A percentile compares a stretch with the other conserved stretches of the same genome.
These are phyloP conservation scores for Gymnobelideus leadbeateri DNA, from an alignment of 2,113 vertebrate genomes.

Conservation along the genomic window DNA sequence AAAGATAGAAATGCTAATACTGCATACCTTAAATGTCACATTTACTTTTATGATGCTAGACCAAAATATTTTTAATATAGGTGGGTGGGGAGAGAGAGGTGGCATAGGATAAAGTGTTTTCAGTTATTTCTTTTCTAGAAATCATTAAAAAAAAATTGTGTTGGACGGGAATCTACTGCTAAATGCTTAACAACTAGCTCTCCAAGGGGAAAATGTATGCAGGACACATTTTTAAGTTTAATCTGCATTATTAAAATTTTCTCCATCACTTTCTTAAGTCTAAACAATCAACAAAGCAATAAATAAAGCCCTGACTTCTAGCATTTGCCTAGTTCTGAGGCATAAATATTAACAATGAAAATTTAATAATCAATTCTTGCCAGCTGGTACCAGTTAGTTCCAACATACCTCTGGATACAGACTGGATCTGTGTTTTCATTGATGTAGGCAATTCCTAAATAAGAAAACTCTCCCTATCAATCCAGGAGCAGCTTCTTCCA, in stretches of 20 bases:
- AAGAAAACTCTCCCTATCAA: neutral
- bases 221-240: neutral
- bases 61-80: neutral
- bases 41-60: neutral
- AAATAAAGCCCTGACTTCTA: neutral
- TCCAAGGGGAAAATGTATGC: neutral
- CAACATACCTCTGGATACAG: neutral
- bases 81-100: neutral
- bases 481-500: neutral
- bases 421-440: neutral
- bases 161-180: neutral
- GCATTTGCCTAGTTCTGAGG: neutral
- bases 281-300: neutral
- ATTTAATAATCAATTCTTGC: neutral
- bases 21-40: neutral
- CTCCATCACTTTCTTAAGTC: neutral
- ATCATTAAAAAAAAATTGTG: neutral
- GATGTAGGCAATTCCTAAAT: neutral
- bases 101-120: neutral
- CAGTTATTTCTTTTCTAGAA: neutral
- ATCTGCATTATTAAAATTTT: neutral
- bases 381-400: neutral
- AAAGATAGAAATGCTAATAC: neutral
- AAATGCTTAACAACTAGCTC: neutral
- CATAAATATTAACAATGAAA: neutral